Evolutionary conservation across 2,888 invertebrate genomes (phyloP).

Genomic region (Hirtodrosophila trivittata): DNA sequence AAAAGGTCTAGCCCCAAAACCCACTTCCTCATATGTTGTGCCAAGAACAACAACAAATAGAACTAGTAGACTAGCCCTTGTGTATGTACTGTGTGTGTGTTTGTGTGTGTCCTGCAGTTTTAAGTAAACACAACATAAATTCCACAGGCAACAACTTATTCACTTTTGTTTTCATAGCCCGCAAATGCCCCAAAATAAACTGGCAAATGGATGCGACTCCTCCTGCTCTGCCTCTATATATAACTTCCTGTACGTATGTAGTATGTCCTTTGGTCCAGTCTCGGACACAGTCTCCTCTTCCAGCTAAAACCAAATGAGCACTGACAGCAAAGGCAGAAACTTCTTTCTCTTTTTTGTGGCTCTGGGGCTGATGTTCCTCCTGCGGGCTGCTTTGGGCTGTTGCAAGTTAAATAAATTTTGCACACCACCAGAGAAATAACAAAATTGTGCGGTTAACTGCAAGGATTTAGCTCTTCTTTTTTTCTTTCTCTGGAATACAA

Average conservation of each 20-base stretch:
- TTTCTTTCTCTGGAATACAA: not conserved
- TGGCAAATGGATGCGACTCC: slow-evolving; percentile 55
- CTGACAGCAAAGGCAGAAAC: slow-evolving; percentile 65
- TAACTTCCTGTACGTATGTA: slow-evolving; percentile 21
- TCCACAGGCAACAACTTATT: slow-evolving; percentile 71
- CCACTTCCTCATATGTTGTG: slow-evolving; percentile 42
- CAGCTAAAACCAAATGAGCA: slow-evolving; percentile 67
- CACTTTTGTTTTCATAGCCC: slow-evolving; percentile 70
- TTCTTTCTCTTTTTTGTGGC: slow-evolving; percentile 44
- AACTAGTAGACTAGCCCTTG: slow-evolving; percentile 1
- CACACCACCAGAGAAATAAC: slow-evolving; percentile 67
- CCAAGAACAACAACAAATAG: slow-evolving; percentile 21
- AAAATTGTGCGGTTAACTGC: slow-evolving; percentile 68
- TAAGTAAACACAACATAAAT: slow-evolving; percentile 69
- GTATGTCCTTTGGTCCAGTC: slow-evolving; percentile 12
- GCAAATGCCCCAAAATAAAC: slow-evolving; percentile 70
- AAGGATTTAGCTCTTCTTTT: slow-evolving; percentile 47
- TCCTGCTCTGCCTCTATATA: not conserved
- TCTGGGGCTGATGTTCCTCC: slow-evolving; percentile 21
- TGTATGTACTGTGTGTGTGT: slow-evolving; percentile 11
- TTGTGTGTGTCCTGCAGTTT: slow-evolving; percentile 47
- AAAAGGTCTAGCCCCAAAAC: slow-evolving; percentile 4
- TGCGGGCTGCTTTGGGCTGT: slow-evolving; percentile 25
- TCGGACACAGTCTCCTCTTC: slow-evolving; percentile 17
- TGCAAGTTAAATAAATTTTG: slow-evolving; percentile 63